phyloP scores from a whole-genome alignment of 2,797 vertebrate genomes.

The Lagorchestes hirsutus region DNA sequence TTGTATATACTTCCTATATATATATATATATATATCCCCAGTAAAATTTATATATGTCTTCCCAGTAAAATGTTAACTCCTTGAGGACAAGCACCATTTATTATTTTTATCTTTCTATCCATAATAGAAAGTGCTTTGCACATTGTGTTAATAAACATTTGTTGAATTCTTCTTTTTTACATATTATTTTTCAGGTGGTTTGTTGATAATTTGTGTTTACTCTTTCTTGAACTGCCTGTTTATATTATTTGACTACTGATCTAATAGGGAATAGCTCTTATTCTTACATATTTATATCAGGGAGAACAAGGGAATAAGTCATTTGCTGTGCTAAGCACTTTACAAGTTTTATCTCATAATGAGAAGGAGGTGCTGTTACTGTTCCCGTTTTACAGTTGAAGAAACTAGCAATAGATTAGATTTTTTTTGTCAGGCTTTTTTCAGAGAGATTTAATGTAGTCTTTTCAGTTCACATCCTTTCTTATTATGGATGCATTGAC shows the following conservation, averaged over 20 bases:
- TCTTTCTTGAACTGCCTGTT: neutral
- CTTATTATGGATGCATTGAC: neutral
- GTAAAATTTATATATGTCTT: neutral
- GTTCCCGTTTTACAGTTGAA: neutral
- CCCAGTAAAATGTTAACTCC: neutral
- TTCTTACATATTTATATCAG: neutral
- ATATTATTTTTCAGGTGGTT: neutral
- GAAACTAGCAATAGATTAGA: neutral
- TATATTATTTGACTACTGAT: neutral
- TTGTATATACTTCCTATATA: neutral
- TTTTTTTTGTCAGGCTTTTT: neutral
- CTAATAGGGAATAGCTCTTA: neutral
- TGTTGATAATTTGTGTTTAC: neutral
- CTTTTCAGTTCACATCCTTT: neutral
- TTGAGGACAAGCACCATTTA: neutral
- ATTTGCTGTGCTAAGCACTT: neutral
- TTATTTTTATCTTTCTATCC: neutral
- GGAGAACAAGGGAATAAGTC: neutral
- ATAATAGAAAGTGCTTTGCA: neutral
- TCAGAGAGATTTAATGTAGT: neutral
- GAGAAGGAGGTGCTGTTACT: neutral
- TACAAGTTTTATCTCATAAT: neutral
- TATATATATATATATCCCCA: neutral
- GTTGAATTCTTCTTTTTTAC: neutral
- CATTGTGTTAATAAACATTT: neutral